A percentile compares a stretch with the other conserved stretches of the same genome.
These are phyloP conservation scores for Chymomyza amoena DNA, from an alignment of 2,888 invertebrate species.

Conservation along the genomic window DNA sequence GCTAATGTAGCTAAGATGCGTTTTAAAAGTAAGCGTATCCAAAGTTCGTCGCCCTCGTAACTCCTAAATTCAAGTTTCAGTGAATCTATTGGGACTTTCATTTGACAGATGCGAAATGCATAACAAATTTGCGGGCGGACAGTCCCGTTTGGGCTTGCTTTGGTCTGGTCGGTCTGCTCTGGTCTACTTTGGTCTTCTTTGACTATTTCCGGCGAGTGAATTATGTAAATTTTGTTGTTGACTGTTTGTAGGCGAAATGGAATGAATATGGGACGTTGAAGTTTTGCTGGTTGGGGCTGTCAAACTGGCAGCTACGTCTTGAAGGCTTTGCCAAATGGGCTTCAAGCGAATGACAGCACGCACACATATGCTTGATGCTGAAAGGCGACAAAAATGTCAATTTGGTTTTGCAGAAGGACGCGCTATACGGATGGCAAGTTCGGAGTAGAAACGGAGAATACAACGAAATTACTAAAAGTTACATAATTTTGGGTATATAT, in stretches of 20 bases:
- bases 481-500: no score
- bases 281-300: background rate
- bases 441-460: background rate
- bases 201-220: slow-evolving; percentile 18
- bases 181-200: slow-evolving; percentile 2
- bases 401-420: background rate
- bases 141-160: no score
- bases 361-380: background rate
- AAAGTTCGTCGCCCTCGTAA: background rate
- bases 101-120: slow-evolving; percentile 27
- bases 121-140: slow-evolving; percentile 9
- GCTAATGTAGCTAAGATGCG: no score
- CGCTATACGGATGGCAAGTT: background rate
- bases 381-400: background rate
- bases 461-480: no score
- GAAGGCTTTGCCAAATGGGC: background rate
- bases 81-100: slow-evolving; percentile 10
- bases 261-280: background rate
- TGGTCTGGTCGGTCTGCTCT: background rate
- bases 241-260: background rate
- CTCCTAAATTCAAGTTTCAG: background rate
- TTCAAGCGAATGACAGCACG: background rate
- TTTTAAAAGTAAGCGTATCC: background rate
- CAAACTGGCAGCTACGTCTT: background rate
- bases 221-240: slow-evolving; percentile 43